Percentiles rank a stretch among this genome's conserved stretches.
phyloP scores from a whole-genome alignment of 2,113 vertebrate species.

The Planiliza haematocheilus region DNA sequence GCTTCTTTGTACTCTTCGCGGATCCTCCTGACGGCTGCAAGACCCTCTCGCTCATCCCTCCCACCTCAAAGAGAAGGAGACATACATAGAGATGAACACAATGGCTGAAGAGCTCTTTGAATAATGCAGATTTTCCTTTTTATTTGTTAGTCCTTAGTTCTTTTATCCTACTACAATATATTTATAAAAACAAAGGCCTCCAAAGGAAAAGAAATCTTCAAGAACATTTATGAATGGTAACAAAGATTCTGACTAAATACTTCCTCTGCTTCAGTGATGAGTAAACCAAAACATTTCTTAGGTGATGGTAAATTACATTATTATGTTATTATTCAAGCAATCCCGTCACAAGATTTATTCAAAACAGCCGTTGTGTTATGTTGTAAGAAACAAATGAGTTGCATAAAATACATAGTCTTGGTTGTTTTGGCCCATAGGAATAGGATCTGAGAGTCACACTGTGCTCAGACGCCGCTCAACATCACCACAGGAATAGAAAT shows the following conservation, averaged over 20 bases:
- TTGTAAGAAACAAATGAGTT: not conserved
- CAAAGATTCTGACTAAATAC: conserved; percentile 4
- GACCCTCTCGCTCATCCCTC: conserved; percentile 81
- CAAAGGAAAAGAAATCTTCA: conserved; percentile 9
- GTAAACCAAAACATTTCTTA: no score
- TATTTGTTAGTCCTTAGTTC: conserved; percentile 5
- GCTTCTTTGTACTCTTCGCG: conserved; percentile 82
- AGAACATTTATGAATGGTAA: conserved; percentile 1
- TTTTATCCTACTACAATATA: conserved; percentile 37
- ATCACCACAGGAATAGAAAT: no score
- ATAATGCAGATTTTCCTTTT: conserved; percentile 24
- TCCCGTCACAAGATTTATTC: not conserved
- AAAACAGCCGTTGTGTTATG: not conserved
- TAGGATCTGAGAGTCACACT: no score
- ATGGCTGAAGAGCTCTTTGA: conserved; percentile 33
- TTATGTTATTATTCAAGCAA: not conserved
- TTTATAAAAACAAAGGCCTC: conserved; percentile 1
- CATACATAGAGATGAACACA: conserved; percentile 42
- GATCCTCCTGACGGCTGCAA: conserved; percentile 80
- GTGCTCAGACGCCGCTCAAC: no score
- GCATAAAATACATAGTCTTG: not conserved
- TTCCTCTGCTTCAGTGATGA: not conserved
- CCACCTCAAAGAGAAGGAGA: conserved; percentile 79
- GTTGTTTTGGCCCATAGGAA: no score
- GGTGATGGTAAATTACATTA: no score